Base-by-base conservation (phyloP, 2,113 vertebrate species). In the Gallinago jamesoni region DNA sequence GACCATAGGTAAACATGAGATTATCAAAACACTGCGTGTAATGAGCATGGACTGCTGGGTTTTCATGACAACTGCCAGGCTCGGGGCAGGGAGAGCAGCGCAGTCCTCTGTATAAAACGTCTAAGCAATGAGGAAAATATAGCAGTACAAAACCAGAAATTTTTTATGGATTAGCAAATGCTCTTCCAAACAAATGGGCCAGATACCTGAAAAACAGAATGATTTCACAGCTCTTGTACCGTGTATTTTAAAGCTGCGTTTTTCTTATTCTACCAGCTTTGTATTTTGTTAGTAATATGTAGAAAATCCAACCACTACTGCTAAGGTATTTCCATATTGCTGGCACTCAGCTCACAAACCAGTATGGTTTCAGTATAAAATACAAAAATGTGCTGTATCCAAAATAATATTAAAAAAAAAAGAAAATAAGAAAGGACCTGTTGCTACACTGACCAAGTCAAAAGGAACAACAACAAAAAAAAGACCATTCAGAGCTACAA, bases 301-400 rank as follows among this genome's bases (percentile, higher is more conserved):
- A 94, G 84, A 95, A 98, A 92, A 94, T 35, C 41, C 91, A 84
- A 92, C 69, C 30, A 30, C 84, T 94, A 94, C 94, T 41, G 35
- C 96, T 97, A 96, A 96, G 50, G 79, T 93, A 85, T 78, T 94
- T 94, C 94, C 39, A 16, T 59, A 84, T 78, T 45, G 74, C 96
- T 97, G 96, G 96, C 94, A 96, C 95, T 96, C 64, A 52, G 91
- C 96, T 96, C 76, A 89, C 96, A 98, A 95, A 96, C 94, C 95
- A 96, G 94, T 91, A 94, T n/a, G 95, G 94, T 94, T 97, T 98
- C 95, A 96, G 88, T 97, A 97, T 84, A 97, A 97, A 98, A 97
- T 97, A 97, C 47, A 97, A 95, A 98, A 96, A 80, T 35, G 82
- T 83, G 95, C 94, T 96, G 68, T 95, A 96, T 96, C 52, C 70